Evolutionary conservation across 2,113 vertebrate species (phyloP), one percentile per base, ranked within the genome.

Genomic region (Archocentrus centrarchus): DNA sequence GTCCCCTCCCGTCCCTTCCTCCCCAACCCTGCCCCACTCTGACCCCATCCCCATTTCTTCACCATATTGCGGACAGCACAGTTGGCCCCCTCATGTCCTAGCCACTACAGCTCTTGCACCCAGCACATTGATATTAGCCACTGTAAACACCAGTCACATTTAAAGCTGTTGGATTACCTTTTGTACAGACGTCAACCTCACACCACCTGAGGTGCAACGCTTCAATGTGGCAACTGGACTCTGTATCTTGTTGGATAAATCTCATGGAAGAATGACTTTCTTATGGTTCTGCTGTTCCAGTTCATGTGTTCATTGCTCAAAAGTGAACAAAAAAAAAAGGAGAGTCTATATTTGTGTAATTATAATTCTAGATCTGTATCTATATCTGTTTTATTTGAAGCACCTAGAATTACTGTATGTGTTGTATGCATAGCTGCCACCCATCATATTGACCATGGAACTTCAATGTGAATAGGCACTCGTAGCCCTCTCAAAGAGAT

Each of bases 91-190:
- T 95, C 96, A 96, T 94, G 95, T 76, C 95, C 96, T 95, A 35
- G 94, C 96, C 95, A 96, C 93, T 94, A 94, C 93, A 80, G 76
- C 89, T 86, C 94, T 96, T 95, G 95, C 96, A 96, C 96, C 96
- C 95, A 95, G 95, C 96, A 96, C 96, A 96, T 97, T 96, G 95
- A 96, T 96, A 95, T 94, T 94, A 95, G 95, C 95, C 82, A 86
- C 79, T 82, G 70, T 94, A 95, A 95, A 94, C 95, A 95, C 95
- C 95, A 94, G 97, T 95, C 96, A 91, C 95, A 95, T 96, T 96
- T 95, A 96, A 95, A 85, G 89, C 95, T 87, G 93, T 24, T 92
- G 95, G 95, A 96, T 95, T 85, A 92, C 93, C 94, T 92, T 88
- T 95, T 94, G 82, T 91, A 93, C 79, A 87, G 84, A 91, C 68